Conservation (phyloP, 2,797 vertebrate species). For the Paramormyrops hopkinsi region DNA sequence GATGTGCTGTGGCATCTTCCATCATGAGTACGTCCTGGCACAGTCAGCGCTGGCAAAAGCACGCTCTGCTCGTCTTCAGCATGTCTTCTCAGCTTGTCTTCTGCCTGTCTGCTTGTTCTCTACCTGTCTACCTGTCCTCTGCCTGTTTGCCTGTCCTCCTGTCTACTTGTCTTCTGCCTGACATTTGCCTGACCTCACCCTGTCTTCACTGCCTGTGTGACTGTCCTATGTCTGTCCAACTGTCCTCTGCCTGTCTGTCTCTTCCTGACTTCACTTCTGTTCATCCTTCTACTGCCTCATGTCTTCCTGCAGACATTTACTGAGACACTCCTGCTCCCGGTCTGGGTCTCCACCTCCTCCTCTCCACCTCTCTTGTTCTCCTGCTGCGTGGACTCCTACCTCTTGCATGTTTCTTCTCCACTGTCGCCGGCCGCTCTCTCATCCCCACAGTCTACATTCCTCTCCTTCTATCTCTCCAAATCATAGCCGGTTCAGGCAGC, state of each 20-base stretch:
- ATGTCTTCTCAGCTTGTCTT: neutral
- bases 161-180: neutral
- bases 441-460: slow-evolving; percentile 21
- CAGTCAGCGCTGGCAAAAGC: neutral
- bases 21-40: neutral
- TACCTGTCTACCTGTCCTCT: neutral
- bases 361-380: slow-evolving; percentile 21
- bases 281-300: neutral
- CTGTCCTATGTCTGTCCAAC: neutral
- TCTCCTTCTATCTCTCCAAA: slow-evolving; percentile 44
- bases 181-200: neutral
- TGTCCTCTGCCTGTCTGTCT: neutral
- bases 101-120: neutral
- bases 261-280: neutral
- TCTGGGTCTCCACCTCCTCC: neutral
- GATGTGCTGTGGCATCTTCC: neutral
- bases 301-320: neutral
- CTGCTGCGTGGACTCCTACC: neutral
- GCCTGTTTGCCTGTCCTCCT: neutral
- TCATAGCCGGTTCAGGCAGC: slow-evolving; percentile 48
- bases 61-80: neutral
- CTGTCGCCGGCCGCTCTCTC: slow-evolving; percentile 27
- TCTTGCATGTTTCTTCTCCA: neutral
- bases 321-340: neutral
- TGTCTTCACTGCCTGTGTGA: neutral